Evolutionary conservation across 2,797 vertebrate species (phyloP), one percentile per base, ranked within the genome.

Genomic region (Pachyuromys duprasi): DNA sequence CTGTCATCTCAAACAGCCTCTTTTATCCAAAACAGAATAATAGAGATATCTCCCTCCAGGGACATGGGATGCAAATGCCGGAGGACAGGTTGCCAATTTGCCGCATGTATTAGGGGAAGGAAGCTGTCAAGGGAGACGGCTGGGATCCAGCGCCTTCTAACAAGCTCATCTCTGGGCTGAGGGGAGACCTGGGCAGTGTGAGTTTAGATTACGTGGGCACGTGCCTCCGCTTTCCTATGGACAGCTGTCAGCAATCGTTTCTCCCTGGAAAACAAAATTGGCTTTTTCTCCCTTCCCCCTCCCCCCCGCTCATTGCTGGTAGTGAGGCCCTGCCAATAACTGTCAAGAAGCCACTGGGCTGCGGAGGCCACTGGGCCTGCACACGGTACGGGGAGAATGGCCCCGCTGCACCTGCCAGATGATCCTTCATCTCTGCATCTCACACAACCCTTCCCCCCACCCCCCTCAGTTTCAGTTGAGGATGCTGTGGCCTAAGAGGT

Each of bases 71-170:
- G 99, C 99, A 99, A 99, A 99, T 99, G 99, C 98, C 99, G 98
- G 99, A 99, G 99, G 98, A 98, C 98, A 99, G 98, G 98, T 99
- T 99, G 99, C 99, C 99, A 99, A 99, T 99, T 99, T 99, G 99
- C 98, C 98, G 98, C 98, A 98, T 98, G 96, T 99, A 99, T 99
- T 99, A 99, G 98, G 98, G 98, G 98, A 99, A 98, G 98, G 98
- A 98, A 99, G 99, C 98, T 96, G 99, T 98, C 98, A 99, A 98
- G 99, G 98, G 98, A 99, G 98, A 99, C 98, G 98, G 97, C 98
- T 96, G 97, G 99, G 99, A 99, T 99, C 98, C 99, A 99, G 98
- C 97, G 98, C 98, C 97, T 98, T 98, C 98, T 99, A 99, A 99
- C 99, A 99, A 99, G 99, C 99, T 99, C 99, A 98, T 99, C 99